Evolutionary conservation across 35 echinoderm and acorn worm species (phyloP).

Genomic region (Nesometra sesokonis): DNA sequence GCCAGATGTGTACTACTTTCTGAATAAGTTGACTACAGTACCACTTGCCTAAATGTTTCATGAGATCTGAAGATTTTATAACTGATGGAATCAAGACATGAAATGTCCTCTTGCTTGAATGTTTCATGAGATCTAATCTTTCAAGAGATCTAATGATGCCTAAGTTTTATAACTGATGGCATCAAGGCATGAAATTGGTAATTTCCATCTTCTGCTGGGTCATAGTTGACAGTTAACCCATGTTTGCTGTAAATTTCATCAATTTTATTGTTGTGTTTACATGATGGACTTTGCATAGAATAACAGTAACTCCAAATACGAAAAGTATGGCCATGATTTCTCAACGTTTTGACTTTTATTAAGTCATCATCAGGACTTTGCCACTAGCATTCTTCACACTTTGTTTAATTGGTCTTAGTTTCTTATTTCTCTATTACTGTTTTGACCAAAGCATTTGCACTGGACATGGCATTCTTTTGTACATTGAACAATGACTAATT

Average conservation of each 20-base stretch:
- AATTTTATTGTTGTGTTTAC: too few relatives aligned
- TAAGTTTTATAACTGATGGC: neutral
- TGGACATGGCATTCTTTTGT: too few relatives aligned
- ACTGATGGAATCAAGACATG: neutral
- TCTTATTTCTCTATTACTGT: too few relatives aligned
- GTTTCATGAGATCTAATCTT: conserved; percentile 12
- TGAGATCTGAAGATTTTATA: neutral
- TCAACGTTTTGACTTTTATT: too few relatives aligned
- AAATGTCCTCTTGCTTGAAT: neutral
- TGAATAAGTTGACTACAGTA: neutral
- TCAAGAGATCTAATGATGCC: neutral
- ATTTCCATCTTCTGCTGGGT: conserved; percentile 9
- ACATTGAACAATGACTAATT: too few relatives aligned
- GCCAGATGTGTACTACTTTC: neutral
- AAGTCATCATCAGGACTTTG: too few relatives aligned
- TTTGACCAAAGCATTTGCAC: too few relatives aligned
- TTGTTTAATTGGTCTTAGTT: too few relatives aligned
- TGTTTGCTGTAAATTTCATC: neutral
- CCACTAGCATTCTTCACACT: too few relatives aligned
- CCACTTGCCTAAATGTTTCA: neutral
- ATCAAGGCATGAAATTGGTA: conserved; percentile 12
- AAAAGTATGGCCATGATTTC: too few relatives aligned
- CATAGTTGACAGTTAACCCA: neutral
- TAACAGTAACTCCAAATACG: too few relatives aligned
- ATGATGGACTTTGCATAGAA: too few relatives aligned